Base-by-base conservation (phyloP, 1,140 invertebrate species). In the Agrypnia vestita region DNA sequence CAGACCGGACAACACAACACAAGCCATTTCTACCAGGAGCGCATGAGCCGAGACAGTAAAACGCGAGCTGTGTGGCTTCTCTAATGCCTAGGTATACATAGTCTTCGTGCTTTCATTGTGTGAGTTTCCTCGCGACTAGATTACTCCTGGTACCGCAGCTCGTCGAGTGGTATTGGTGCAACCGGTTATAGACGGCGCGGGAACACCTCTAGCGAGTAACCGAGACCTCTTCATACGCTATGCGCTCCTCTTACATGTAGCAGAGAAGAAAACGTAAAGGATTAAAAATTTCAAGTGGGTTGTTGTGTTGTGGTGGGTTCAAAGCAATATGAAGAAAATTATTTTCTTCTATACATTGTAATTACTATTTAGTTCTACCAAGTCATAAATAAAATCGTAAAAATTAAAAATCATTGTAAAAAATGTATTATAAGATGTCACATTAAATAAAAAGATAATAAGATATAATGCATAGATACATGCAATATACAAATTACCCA, bases 211-310 rank as follows among this genome's bases (percentile, higher is more conserved):
- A 67, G 10, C 9, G 25, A 71, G 67, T 51, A 49, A 47, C 67
- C 0, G 4, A 71, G n/a, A 76, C 73, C 73, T 59, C 55, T 35
- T 61, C 25, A 7, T 0, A 3, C 0, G 44, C 61, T 47, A 44
- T 76, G 73, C 11, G 49, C 43, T 11, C 73, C 73, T 76, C 10
- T n/a, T 76, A 76, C 1, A 61, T 76, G 4, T 13, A 10, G 53
- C 35, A 53, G 55, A 61, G 12, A 55, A 76, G 73, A 76, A 76
- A 76, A 76, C 73, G 73, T 61, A 76, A 59, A 76, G 56, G 71
- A 74, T 61, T 61, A 76, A 76, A 56, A 35, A 35, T 35, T 35
- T 35, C 6, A 35, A 6, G 25, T 35, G n/a, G n/a, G n/a, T n/a
- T n/a, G n/a, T n/a, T n/a, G n/a, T n/a, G n/a, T n/a, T n/a, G n/a